phyloP scores from a whole-genome alignment of 2,888 invertebrate genomes.

The Andricus quercusramuli region DNA sequence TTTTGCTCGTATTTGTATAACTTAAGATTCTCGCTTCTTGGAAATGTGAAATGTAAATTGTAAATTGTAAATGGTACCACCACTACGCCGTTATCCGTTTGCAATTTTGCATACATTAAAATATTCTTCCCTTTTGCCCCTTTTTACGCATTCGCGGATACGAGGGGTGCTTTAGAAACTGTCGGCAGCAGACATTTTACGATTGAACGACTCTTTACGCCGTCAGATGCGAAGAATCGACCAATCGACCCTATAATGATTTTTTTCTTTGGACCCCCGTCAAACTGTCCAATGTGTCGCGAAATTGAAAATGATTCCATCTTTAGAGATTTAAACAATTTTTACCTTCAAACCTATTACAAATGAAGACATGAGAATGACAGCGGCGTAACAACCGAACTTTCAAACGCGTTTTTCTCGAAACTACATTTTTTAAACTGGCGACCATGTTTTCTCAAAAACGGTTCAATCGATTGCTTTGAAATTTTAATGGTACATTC shows the following conservation, averaged over 20 bases:
- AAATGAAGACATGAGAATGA: neutral
- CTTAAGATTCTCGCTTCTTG: constrained; percentile 56
- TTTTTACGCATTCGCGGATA: constrained; percentile 21
- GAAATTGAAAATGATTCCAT: constrained; percentile 15
- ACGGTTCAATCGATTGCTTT: no score
- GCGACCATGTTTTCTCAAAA: no score
- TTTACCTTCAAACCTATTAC: neutral
- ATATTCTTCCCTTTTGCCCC: constrained; percentile 17
- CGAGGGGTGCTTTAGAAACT: constrained; percentile 14
- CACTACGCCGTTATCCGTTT: constrained; percentile 56
- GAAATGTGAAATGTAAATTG: constrained; percentile 50
- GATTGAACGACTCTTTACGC: constrained; percentile 23
- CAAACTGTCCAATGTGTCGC: constrained; percentile 30
- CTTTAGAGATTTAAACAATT: neutral
- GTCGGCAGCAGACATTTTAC: constrained; percentile 38
- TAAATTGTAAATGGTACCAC: constrained; percentile 60
- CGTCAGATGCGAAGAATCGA: constrained; percentile 15
- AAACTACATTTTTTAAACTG: no score
- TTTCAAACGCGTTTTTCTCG: no score
- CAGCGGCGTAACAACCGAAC: no score
- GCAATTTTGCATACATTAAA: constrained; percentile 60
- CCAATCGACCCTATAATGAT: constrained; percentile 17
- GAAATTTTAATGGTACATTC: no score
- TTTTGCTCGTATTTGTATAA: constrained; percentile 39
- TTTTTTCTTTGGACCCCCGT: constrained; percentile 20